These are phyloP conservation scores for Struthio camelus DNA, from an alignment of 2,113 vertebrate species.

Conservation along the genomic window DNA sequence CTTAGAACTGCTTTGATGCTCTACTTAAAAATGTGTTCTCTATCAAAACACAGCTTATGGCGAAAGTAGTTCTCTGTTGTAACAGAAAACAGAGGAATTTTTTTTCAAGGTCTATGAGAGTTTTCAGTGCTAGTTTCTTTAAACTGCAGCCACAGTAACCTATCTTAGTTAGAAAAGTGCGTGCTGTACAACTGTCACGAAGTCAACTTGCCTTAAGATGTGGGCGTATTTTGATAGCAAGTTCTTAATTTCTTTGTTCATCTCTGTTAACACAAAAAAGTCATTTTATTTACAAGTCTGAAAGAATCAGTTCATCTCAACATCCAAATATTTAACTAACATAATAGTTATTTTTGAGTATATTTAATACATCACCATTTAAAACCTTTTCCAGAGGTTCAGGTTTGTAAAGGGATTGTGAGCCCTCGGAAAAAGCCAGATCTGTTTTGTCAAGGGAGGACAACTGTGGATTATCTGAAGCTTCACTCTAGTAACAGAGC, in stretches of 20 bases:
- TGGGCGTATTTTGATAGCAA: slow-evolving; percentile 75
- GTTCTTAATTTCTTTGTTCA: slow-evolving; percentile 70
- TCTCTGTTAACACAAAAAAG: slow-evolving; percentile 66
- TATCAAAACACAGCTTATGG: neutral
- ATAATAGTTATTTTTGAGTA: neutral
- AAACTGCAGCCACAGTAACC: neutral
- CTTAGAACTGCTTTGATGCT: neutral
- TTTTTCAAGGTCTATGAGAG: neutral
- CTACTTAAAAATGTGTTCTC: neutral
- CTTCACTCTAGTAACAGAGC: slow-evolving; percentile 62
- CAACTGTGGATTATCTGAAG: slow-evolving; percentile 53
- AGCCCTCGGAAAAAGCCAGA: slow-evolving; percentile 36
- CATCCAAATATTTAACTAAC: neutral
- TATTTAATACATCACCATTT: slow-evolving; percentile 68
- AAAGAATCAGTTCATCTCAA: neutral
- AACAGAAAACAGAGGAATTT: neutral
- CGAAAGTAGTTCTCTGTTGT: neutral
- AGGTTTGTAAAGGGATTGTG: slow-evolving; percentile 10
- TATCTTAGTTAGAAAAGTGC: neutral
- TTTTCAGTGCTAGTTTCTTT: neutral
- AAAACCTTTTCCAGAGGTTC: slow-evolving; percentile 71
- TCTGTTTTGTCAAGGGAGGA: slow-evolving; percentile 58
- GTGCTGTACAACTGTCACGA: neutral
- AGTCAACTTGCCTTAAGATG: slow-evolving; percentile 75
- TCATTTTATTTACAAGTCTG: neutral